Evolutionary conservation across 1,140 invertebrate genomes (phyloP).

Genomic region (Hypothenemus hampei): DNA sequence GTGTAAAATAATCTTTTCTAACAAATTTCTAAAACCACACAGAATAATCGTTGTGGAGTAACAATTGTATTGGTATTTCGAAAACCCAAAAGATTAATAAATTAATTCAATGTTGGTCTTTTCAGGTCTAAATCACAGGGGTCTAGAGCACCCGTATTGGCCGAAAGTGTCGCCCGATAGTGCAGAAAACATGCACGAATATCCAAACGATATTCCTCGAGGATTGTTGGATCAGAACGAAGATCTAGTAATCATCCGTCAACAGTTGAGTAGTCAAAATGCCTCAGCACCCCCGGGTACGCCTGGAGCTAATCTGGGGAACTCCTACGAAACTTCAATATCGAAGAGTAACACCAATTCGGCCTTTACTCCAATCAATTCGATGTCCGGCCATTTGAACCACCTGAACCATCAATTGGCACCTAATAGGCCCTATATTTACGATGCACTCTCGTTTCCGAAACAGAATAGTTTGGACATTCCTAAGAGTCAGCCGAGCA

Average conservation of each 20-base stretch:
- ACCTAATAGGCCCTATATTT: slow-evolving; percentile 78
- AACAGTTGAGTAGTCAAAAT: slow-evolving; percentile 45
- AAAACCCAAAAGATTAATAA: no score
- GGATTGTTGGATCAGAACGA: slow-evolving; percentile 50
- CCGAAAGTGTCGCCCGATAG: slow-evolving; percentile 72
- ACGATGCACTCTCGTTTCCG: slow-evolving; percentile 86
- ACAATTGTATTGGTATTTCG: no score
- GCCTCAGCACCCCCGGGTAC: slow-evolving; percentile 42
- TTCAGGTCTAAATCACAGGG: slow-evolving; percentile 53
- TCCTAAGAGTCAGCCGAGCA: slow-evolving; percentile 51
- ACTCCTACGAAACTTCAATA: slow-evolving; percentile 47
- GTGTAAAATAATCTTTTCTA: no score
- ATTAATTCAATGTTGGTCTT: slow-evolving; percentile 44
- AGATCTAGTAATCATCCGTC: slow-evolving; percentile 50
- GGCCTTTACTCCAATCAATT: slow-evolving; percentile 85
- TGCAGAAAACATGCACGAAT: slow-evolving; percentile 50
- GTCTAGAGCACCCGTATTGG: slow-evolving; percentile 71
- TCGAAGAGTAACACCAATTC: slow-evolving; percentile 63
- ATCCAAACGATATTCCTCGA: slow-evolving; percentile 54
- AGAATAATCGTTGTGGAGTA: no score
- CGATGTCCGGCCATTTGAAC: slow-evolving; percentile 69
- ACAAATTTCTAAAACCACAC: background rate
- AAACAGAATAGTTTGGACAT: slow-evolving; percentile 51
- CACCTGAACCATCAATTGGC: slow-evolving; percentile 67
- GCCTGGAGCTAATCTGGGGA: slow-evolving; percentile 40